Evolutionary conservation across 2,888 invertebrate species (phyloP), one percentile per base, ranked within the genome.

Genomic region (Diplolepis rosae): DNA sequence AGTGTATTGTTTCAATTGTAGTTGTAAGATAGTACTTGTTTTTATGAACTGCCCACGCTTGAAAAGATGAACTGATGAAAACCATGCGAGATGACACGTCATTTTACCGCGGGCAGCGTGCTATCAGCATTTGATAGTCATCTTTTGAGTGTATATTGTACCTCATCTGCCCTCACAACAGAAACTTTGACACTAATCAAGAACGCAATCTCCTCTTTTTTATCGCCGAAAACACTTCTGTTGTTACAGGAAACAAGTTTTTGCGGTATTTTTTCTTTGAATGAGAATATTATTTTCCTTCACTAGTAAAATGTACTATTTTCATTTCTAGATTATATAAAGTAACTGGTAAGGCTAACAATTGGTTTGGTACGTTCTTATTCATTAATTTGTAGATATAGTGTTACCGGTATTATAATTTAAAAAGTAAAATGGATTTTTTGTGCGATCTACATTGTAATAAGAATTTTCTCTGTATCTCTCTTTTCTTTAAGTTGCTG

Each of bases 41-140:
- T 61, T 61, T 18, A 39, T 61, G 3, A 2, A 24, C 61, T 39
- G 27, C 61, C 61, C 39, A 42, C 61, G 39, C 61, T 27, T 13
- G 1, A 22, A 22, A 22, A 48, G 18, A 7, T 39, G 9, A 24
- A 15, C 9, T 61, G 61, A 61, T 61, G 39, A 24, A 42, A 61
- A 61, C 15, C 24, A 24, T 61, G 24, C 35, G 6, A 61, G 39
- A 61, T 61, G 22, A 61, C n/a, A 35, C 24, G 61, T 39, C 39
- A 35, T 35, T 35, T 22, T 24, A 13, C 24, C 39, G 2, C 39
- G 9, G 24, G 24, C 61, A 11, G 39, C 11, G 7, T 22, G 35
- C 39, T 39, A 61, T 61, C 61, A 39, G 61, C 22, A 2, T 7
- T 7, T 61, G 61, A 61, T 61, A 61, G 39, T 39, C 61, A 56